phyloP scores from a whole-genome alignment of 2,888 invertebrate genomes.

The Dione vanillae region DNA sequence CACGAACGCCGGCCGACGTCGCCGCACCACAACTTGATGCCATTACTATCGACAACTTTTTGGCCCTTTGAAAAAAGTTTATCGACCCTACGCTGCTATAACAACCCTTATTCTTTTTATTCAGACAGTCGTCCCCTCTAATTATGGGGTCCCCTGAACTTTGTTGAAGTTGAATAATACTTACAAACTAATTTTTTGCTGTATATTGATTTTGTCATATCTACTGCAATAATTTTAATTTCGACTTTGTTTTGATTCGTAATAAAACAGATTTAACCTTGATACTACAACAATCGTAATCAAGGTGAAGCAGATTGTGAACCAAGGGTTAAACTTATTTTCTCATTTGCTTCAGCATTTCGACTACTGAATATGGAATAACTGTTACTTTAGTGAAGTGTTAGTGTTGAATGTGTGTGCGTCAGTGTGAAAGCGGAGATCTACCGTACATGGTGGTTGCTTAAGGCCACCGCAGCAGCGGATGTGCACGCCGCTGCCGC shows the following conservation, averaged over 20 bases:
- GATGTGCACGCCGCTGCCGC: conserved; percentile 81
- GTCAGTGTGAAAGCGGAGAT: conserved; percentile 42
- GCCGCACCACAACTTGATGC: conserved; percentile 40
- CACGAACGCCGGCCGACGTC: conserved; percentile 43
- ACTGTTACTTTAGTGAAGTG: conserved; percentile 71
- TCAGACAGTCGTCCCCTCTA: conserved; percentile 79
- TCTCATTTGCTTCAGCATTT: conserved; percentile 71
- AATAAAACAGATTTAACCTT: conserved; percentile 19
- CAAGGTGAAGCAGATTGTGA: no score
- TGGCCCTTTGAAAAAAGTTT: conserved; percentile 65
- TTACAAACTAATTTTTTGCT: conserved; percentile 69
- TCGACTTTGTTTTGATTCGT: conserved; percentile 25
- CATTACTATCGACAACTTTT: conserved; percentile 47
- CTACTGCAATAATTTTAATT: conserved; percentile 47
- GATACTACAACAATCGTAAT: conserved; percentile 19
- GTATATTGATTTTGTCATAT: conserved; percentile 68
- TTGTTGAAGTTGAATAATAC: conserved; percentile 72
- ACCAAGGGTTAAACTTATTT: conserved; percentile 62
- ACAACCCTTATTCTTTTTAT: conserved; percentile 80
- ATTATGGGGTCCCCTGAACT: conserved; percentile 82
- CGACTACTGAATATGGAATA: conserved; percentile 75
- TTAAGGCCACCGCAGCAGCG: conserved; percentile 68
- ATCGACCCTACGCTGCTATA: conserved; percentile 78
- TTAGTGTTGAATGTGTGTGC: conserved; percentile 70
- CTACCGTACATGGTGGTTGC: conserved; percentile 53